Evolutionary conservation across 2,113 vertebrate species (phyloP).

Genomic region (Gobius niger): DNA sequence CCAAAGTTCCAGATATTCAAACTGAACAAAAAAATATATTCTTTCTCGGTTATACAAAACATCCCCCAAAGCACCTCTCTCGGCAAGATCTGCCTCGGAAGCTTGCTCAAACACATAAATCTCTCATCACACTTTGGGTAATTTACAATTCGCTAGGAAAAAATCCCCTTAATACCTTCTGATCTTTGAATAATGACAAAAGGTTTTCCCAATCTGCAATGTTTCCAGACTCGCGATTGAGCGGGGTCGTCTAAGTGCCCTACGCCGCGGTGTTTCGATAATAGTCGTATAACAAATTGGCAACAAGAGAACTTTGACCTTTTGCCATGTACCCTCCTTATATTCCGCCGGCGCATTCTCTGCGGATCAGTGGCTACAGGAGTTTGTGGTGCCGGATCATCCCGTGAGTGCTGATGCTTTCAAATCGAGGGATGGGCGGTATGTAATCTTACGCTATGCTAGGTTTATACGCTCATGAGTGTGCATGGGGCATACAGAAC

Average conservation of each 20-base stretch:
- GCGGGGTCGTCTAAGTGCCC: conserved; percentile 14
- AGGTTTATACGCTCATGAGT: conserved; percentile 60
- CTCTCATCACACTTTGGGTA: conserved; percentile 13
- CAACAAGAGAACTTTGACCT: conserved; percentile 52
- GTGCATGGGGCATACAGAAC: conserved; percentile 21
- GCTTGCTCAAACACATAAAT: conserved; percentile 31
- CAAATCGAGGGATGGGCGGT: conserved; percentile 26
- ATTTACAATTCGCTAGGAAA: conserved; percentile 13
- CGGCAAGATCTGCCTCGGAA: conserved; percentile 8
- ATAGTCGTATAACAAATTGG: conserved; percentile 54
- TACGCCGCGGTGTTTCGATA: conserved; percentile 2
- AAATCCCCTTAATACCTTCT: background rate
- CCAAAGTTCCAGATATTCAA: background rate
- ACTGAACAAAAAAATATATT: background rate
- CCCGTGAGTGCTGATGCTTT: conserved; percentile 61
- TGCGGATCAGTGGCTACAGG: conserved; percentile 50
- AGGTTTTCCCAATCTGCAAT: conserved; percentile 1
- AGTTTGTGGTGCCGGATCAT: conserved; percentile 45
- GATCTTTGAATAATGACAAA: conserved; percentile 23
- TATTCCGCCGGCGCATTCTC: conserved; percentile 41
- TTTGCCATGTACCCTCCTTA: conserved; percentile 41
- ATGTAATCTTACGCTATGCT: conserved; percentile 54
- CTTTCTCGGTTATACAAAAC: background rate
- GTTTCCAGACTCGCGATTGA: conserved; percentile 1
- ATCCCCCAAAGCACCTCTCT: conserved; percentile 4